phyloP scores from a whole-genome alignment of 2,113 vertebrate genomes.

The Nansenia antarctica region DNA sequence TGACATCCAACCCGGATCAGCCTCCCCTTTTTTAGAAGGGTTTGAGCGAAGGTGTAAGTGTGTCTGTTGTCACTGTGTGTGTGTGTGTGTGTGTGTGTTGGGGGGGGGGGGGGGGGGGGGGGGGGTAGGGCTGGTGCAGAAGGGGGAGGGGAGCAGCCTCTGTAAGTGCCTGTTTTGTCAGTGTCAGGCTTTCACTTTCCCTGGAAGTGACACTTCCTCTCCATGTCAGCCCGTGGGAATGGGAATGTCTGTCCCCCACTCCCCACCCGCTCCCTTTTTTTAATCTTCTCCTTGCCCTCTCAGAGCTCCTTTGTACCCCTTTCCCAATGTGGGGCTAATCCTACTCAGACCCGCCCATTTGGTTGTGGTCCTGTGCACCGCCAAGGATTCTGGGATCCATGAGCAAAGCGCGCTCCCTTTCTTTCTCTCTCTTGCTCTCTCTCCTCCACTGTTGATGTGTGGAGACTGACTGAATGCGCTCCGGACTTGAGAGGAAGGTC shows the following conservation, averaged over 20 bases:
- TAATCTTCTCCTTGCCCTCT: constrained; percentile 44
- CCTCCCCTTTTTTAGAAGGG: too few species aligned
- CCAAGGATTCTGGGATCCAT: constrained; percentile 21
- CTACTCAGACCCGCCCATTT: constrained; percentile 52
- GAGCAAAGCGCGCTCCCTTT: constrained; percentile 30
- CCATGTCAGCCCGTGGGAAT: constrained; percentile 34
- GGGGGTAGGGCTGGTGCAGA: neutral
- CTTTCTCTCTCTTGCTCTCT: neutral
- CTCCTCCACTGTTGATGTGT: neutral
- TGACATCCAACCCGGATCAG: too few species aligned
- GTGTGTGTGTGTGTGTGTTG: neutral
- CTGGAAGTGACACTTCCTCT: constrained; percentile 64
- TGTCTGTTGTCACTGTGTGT: too few species aligned
- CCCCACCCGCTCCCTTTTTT: constrained; percentile 1
- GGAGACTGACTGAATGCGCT: constrained; percentile 14
- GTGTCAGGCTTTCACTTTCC: constrained; percentile 26
- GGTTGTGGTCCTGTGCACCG: constrained; percentile 37
- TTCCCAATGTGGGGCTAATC: constrained; percentile 58
- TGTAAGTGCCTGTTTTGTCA: constrained; percentile 25
- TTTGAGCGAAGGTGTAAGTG: too few species aligned
- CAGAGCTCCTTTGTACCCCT: constrained; percentile 54
- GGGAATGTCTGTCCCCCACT: constrained; percentile 37
- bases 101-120: neutral
- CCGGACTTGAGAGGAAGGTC: constrained; percentile 63
- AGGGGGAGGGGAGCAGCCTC: neutral